Base-by-base conservation (phyloP, 2,888 invertebrate species). In the Apomyelois bistriatella region DNA sequence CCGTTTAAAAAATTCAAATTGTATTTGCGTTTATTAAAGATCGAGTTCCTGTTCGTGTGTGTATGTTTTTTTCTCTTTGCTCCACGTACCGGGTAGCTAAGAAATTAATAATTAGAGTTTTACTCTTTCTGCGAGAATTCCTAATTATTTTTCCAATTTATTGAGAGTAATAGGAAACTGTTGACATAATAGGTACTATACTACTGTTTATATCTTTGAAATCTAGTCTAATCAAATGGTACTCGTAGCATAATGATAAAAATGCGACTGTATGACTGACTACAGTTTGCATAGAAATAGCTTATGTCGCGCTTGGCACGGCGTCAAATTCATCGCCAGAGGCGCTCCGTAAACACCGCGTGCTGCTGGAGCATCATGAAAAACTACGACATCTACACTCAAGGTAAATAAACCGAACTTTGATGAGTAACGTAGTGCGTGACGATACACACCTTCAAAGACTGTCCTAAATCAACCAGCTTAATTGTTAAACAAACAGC, bases 251-350 rank as follows among this genome's bases (percentile, higher is more conserved):
- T 52, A 46, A 41, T 42, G 48, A 55, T 53, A 53, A 58, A 52
- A 57, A 49, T 47, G 48, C 37, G 43, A 42, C 41, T 51, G 47
- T 64, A 62, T 56, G 67, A 62, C 61, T 61, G 61, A 61, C 60
- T 49, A 53, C 58, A 62, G 62, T 63, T 68, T 59, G 68, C 70
- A 65, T 82, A 72, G 79, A 85, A 87, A 85, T 86, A 87, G 76
- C 76, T 63, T 62, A 66, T 75, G 79, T 84, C 76, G 74, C 70
- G 72, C 58, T 85, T 87, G 88, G 88, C 88, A 86, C 77, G 58
- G 63, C 72, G 65, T 85, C 87, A 87, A 60, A 84, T 60, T 74
- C 61, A 54, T 58, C 37, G 37, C n/a, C 12, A 13, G 59, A 63
- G 68, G 60, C 56, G 62, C 60, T 67, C 68, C 65, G 74, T 81